phyloP scores from a whole-genome alignment of 2,888 invertebrate genomes.

The Oscheius sp. region DNA sequence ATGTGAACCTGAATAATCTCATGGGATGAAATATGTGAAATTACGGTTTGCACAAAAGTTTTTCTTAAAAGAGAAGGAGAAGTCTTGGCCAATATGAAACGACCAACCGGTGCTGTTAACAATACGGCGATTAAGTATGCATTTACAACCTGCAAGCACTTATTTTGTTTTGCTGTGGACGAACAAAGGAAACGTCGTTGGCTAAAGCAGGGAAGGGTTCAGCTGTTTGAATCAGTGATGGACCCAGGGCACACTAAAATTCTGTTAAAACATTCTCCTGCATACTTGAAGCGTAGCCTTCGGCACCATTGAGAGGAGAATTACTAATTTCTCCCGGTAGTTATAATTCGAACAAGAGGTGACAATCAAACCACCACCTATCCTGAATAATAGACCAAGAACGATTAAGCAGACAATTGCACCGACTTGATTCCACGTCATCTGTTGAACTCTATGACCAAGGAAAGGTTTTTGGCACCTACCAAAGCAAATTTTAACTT shows the following conservation, averaged over 20 bases:
- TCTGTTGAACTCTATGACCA: conserved; percentile 7
- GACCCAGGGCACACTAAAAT: conserved; percentile 42
- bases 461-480: conserved; percentile 18
- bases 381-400: conserved; percentile 23
- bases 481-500: conserved; percentile 35
- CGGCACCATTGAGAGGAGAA: conserved; percentile 38
- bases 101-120: conserved; percentile 45
- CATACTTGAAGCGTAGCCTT: conserved; percentile 44
- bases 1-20: neutral
- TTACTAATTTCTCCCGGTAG: conserved; percentile 38
- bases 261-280: neutral
- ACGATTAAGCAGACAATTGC: neutral
- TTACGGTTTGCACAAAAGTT: conserved; percentile 6
- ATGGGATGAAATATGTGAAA: neutral
- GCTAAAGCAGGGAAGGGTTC: conserved; percentile 36
- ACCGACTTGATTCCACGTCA: neutral
- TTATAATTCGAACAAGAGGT: conserved; percentile 34
- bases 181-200: conserved; percentile 36
- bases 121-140: conserved; percentile 35
- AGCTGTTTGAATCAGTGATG: conserved; percentile 31
- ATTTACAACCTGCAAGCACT: conserved; percentile 4
- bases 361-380: conserved; percentile 36
- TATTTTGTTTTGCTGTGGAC: too few species aligned
- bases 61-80: conserved; percentile 3
- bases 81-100: conserved; percentile 27